Conservation (phyloP, 2,888 invertebrate species). For the Cerastis rubricosa region DNA sequence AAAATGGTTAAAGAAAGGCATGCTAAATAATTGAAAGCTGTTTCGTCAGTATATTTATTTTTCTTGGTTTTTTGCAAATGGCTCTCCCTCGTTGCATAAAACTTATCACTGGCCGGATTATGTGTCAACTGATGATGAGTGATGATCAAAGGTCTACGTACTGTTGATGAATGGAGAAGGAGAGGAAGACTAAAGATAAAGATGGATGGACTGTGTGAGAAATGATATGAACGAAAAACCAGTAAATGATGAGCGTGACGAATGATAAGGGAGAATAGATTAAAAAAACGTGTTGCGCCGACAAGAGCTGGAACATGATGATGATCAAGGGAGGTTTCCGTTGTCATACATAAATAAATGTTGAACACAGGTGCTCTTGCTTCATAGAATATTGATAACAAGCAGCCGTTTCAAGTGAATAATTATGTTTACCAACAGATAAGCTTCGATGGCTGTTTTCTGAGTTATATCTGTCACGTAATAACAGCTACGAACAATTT, state of each 20-base stretch:
- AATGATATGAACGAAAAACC: too few relatives aligned
- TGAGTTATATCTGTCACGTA: not conserved
- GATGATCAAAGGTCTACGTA: not conserved
- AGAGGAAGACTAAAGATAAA: too few relatives aligned
- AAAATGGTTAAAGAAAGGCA: too few relatives aligned
- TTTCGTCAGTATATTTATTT: not conserved
- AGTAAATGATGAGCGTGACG: too few relatives aligned
- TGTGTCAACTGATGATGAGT: not conserved
- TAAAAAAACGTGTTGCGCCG: too few relatives aligned
- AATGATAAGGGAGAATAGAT: too few relatives aligned
- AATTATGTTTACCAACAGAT: slow-evolving; percentile 17
- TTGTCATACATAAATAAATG: not conserved
- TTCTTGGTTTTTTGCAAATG: not conserved
- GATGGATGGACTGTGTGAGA: too few relatives aligned
- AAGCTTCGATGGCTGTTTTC: slow-evolving; percentile 2
- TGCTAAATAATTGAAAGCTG: too few relatives aligned
- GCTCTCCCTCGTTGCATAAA: not conserved
- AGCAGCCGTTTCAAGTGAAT: slow-evolving; percentile 12
- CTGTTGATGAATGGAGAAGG: too few relatives aligned
- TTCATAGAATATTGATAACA: slow-evolving; percentile 4
- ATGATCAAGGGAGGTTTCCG: not conserved
- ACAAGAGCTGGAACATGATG: too few relatives aligned
- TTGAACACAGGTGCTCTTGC: not conserved
- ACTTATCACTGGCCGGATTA: not conserved
- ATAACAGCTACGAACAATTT: not conserved